Percentiles rank a stretch among this genome's conserved stretches.
phyloP scores from a whole-genome alignment of 2,888 invertebrate species.

The Athripsodes cinereus region DNA sequence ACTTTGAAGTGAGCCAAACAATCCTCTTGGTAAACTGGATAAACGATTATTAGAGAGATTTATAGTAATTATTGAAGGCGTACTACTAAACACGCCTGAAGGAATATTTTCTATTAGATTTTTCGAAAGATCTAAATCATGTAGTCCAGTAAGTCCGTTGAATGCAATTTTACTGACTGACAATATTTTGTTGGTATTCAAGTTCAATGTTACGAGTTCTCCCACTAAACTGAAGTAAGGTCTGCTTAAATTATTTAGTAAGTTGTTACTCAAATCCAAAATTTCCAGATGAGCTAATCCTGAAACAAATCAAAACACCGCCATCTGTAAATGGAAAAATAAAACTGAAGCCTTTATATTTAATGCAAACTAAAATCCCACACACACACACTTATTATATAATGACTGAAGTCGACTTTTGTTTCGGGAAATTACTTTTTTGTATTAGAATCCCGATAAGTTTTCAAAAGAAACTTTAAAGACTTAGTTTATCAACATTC shows the following conservation, averaged over 20 bases:
- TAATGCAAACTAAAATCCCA: too few species aligned
- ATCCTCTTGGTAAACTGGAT: not conserved
- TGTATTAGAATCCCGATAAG: too few species aligned
- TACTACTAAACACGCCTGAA: conserved; percentile 6
- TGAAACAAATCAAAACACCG: conserved; percentile 2
- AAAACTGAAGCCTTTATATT: too few species aligned
- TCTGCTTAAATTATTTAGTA: conserved; percentile 7
- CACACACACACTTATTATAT: too few species aligned
- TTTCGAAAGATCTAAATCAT: conserved; percentile 11
- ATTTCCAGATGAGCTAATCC: conserved; percentile 15
- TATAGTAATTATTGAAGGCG: conserved; percentile 6
- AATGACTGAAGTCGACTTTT: too few species aligned
- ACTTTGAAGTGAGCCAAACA: not conserved
- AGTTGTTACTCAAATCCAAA: conserved; percentile 18
- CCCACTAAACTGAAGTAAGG: conserved; percentile 11
- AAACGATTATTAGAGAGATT: conserved; percentile 13
- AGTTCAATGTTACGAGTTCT: conserved; percentile 14
- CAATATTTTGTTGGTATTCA: conserved; percentile 16
- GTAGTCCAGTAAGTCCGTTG: conserved; percentile 11
- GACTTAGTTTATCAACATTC: too few species aligned
- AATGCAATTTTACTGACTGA: conserved; percentile 7
- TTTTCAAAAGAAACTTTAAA: too few species aligned
- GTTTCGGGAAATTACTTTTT: too few species aligned
- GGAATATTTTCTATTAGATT: conserved; percentile 17
- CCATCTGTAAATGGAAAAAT: too few species aligned